Conservation (phyloP, 2,888 invertebrate species). For the Phragmatobia fuliginosa region DNA sequence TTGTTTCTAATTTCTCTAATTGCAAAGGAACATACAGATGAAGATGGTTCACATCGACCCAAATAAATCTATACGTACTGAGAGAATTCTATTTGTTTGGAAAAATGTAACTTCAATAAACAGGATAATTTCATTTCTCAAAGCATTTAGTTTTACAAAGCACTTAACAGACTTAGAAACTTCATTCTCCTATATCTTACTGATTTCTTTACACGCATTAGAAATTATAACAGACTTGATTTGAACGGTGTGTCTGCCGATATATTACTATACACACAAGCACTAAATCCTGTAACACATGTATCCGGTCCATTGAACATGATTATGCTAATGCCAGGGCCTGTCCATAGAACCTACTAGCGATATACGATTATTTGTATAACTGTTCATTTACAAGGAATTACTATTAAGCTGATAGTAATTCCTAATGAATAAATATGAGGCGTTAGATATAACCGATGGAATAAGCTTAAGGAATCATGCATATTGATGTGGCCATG, state of each 20-base stretch:
- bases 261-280: neutral
- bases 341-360: neutral
- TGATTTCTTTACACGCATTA: neutral
- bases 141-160: no score
- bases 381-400: neutral
- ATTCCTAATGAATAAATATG: conserved; percentile 6
- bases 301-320: neutral
- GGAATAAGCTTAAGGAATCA: conserved; percentile 10
- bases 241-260: neutral
- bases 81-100: no score
- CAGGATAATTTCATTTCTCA: no score
- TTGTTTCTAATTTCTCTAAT: no score
- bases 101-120: no score
- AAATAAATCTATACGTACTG: no score
- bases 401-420: neutral
- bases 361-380: neutral
- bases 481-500: conserved; percentile 9
- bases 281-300: neutral
- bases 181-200: neutral
- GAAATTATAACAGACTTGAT: neutral
- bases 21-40: no score
- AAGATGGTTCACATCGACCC: no score
- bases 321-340: conserved; percentile 1
- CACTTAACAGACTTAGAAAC: neutral
- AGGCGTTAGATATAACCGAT: neutral